Evolutionary conservation across 2,888 invertebrate genomes (phyloP).

Genomic region (Apamea crenata): DNA sequence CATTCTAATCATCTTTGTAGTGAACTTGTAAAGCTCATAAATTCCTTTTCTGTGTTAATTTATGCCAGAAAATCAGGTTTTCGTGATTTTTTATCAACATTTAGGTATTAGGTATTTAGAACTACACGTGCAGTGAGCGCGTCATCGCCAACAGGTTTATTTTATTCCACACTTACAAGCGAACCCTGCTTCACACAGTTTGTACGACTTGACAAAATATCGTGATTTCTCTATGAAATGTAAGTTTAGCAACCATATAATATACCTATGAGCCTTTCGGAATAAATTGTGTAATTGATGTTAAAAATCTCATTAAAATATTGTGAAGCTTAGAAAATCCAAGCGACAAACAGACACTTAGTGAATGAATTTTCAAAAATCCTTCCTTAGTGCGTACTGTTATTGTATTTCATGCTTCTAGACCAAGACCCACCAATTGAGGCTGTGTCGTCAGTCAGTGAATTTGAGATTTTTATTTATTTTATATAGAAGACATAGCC

Average conservation of each 20-base stretch:
- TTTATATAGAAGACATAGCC: too few relatives aligned
- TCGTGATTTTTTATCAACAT: background rate
- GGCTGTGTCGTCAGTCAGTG: too few relatives aligned
- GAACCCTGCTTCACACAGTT: too few relatives aligned
- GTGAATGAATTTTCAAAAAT: too few relatives aligned
- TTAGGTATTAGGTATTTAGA: background rate
- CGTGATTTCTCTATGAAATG: too few relatives aligned
- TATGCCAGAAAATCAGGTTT: background rate
- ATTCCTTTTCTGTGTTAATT: background rate
- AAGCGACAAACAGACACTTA: background rate
- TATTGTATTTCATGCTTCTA: too few relatives aligned
- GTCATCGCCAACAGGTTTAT: background rate
- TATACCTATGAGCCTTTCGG: background rate
- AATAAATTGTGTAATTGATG: background rate
- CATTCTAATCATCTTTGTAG: constrained; percentile 15
- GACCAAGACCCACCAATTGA: too few relatives aligned
- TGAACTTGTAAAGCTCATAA: constrained; percentile 13
- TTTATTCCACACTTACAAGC: background rate
- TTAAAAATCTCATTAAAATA: background rate
- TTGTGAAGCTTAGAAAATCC: background rate
- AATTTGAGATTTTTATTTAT: too few relatives aligned
- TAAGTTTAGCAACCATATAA: too few relatives aligned
- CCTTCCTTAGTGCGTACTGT: too few relatives aligned
- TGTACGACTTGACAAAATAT: background rate
- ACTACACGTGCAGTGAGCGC: constrained; percentile 6